Evolutionary conservation across 2,113 vertebrate species (phyloP).

Genomic region (Gallinago media): DNA sequence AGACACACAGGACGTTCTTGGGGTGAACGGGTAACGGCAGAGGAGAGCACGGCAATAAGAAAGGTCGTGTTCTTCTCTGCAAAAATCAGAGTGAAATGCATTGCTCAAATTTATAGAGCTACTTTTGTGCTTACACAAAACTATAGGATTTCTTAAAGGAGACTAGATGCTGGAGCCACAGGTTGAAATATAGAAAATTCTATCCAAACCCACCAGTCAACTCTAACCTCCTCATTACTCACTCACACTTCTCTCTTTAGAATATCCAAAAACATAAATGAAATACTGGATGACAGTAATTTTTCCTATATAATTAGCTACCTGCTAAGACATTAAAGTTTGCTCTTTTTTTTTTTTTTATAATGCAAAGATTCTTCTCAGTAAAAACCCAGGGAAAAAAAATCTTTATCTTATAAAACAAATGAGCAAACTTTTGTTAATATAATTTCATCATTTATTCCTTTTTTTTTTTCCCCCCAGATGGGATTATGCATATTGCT

Average conservation of each 20-base stretch:
- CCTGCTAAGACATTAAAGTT: neutral
- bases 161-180: neutral
- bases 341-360: neutral
- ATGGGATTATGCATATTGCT: neutral
- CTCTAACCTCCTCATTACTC: neutral
- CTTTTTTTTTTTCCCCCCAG: neutral
- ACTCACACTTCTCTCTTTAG: neutral
- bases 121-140: neutral
- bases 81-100: neutral
- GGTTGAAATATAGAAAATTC: neutral
- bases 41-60: neutral
- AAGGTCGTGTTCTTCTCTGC: neutral
- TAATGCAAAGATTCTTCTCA: neutral
- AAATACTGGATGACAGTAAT: neutral
- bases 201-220: neutral
- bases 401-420: neutral
- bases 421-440: neutral
- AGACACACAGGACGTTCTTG: accelerated
- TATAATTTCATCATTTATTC: neutral
- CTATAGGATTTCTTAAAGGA: neutral
- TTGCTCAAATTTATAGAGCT: neutral
- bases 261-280: neutral
- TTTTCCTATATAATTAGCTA: neutral
- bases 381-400: neutral
- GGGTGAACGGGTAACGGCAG: neutral